A percentile compares a stretch with the other conserved stretches of the same genome.
phyloP scores from a whole-genome alignment of 2,797 vertebrate species.

The Pteronotus mesoamericanus region DNA sequence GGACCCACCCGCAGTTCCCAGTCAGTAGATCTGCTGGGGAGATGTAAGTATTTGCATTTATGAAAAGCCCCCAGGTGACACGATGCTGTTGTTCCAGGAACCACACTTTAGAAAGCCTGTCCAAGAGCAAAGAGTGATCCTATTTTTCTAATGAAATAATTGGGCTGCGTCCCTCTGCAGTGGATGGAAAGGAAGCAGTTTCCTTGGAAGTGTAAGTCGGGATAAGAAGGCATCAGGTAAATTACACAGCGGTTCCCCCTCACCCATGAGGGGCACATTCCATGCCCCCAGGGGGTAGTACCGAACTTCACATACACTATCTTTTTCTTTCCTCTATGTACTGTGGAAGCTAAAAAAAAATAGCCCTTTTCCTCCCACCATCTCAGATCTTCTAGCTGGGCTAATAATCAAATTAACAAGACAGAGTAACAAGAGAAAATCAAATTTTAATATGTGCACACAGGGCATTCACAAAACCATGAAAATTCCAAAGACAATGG shows the following conservation, averaged over 20 bases:
- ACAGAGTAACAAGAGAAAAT: background rate
- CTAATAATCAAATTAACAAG: background rate
- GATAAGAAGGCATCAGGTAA: background rate
- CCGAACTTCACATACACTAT: too few relatives aligned
- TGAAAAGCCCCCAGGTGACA: background rate
- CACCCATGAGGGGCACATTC: too few relatives aligned
- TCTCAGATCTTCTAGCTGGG: background rate
- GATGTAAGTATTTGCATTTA: background rate
- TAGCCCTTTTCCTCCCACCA: background rate
- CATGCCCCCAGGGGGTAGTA: too few relatives aligned
- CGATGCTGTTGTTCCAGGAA: background rate
- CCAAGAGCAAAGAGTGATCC: background rate
- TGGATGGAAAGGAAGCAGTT: background rate
- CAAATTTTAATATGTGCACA: background rate
- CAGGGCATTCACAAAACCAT: background rate
- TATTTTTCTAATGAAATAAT: background rate
- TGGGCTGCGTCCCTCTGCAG: background rate
- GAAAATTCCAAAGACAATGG: background rate
- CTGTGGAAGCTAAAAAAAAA: background rate
- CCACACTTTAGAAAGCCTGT: background rate
- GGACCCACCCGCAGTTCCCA: background rate
- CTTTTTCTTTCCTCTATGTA: background rate
- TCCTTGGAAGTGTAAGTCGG: background rate
- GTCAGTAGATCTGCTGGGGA: fast-evolving
- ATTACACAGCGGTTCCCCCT: background rate